Conservation (phyloP, 92 coral and sea anemone species). For the Parazoanthus swiftii region DNA sequence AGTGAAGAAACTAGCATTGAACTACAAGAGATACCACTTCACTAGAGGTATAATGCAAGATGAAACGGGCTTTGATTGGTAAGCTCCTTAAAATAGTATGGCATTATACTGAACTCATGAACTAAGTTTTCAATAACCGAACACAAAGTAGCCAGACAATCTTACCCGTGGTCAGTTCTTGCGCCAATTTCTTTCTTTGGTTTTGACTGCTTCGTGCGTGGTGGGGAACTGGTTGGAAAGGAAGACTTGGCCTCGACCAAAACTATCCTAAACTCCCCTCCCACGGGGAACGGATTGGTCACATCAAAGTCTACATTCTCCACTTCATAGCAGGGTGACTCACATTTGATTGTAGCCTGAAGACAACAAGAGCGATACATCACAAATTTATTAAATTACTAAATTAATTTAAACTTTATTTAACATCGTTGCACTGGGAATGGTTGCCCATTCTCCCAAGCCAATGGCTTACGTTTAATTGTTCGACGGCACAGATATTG, state of each 20-base stretch:
- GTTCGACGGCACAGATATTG: too few relatives aligned
- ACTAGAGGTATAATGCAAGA: too few relatives aligned
- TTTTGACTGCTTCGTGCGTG: constrained; percentile 64
- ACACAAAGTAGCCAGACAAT: background rate
- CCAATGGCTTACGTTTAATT: too few relatives aligned
- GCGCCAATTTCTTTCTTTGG: constrained; percentile 76
- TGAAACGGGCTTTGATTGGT: too few relatives aligned
- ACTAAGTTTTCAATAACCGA: background rate
- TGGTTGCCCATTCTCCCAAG: too few relatives aligned
- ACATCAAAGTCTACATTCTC: constrained; percentile 87
- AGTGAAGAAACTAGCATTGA: background rate
- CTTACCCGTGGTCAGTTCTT: constrained; percentile 97
- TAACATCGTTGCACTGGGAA: too few relatives aligned
- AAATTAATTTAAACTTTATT: too few relatives aligned
- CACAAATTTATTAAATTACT: too few relatives aligned
- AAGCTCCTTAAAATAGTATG: too few relatives aligned
- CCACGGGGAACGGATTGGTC: constrained; percentile 83
- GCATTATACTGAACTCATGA: too few relatives aligned
- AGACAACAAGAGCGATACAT: background rate
- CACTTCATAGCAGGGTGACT: constrained; percentile 94
- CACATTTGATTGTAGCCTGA: constrained; percentile 96
- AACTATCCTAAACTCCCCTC: constrained; percentile 92
- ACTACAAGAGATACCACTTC: too few relatives aligned
- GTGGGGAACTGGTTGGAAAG: constrained; percentile 61
- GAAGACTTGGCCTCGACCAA: constrained; percentile 95